Evolutionary conservation across 1,140 invertebrate species (phyloP).

Genomic region (Ylistrum balloti): DNA sequence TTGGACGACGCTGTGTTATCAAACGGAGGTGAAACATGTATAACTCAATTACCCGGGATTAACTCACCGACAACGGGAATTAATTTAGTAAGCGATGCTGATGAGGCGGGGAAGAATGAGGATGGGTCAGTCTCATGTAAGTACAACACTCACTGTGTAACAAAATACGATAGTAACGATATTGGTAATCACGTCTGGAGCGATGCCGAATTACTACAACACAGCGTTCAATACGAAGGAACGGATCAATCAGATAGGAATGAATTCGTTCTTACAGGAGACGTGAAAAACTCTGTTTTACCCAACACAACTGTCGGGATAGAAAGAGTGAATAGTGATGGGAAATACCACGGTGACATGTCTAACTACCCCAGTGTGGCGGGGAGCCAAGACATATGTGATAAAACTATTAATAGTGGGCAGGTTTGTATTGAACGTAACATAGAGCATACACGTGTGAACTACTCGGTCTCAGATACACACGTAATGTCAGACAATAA

Average conservation of each 20-base stretch:
- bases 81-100: neutral
- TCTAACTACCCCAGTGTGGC: constrained; percentile 7
- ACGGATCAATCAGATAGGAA: constrained; percentile 18
- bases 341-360: neutral
- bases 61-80: neutral
- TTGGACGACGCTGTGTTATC: neutral
- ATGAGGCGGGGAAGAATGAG: neutral
- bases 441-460: constrained; percentile 31
- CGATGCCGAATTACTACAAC: neutral
- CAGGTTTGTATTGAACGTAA: constrained; percentile 34
- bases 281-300: neutral
- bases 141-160: neutral
- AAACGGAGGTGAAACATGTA: neutral
- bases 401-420: neutral
- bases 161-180: neutral
- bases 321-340: neutral
- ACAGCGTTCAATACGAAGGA: neutral
- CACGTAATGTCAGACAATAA: neutral
- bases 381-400: neutral
- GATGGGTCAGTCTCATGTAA: neutral
- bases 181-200: neutral
- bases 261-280: neutral
- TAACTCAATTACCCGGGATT: neutral
- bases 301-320: neutral
- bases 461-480: neutral